Base-by-base conservation (phyloP, 2,888 invertebrate genomes). In the Tiliacea aurago region DNA sequence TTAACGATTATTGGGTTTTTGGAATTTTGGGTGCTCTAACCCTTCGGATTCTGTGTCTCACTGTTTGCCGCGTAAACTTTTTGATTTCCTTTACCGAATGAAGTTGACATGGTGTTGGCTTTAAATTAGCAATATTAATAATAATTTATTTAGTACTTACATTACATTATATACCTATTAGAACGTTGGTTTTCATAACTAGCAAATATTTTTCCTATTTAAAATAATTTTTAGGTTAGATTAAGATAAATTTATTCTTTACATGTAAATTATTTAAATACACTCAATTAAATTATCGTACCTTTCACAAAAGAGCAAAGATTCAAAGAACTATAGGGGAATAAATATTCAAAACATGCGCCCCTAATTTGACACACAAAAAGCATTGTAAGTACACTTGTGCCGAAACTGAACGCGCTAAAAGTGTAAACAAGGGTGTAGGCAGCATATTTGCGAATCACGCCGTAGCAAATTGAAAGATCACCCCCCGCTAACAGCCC, bases 381-480 rank as follows among this genome's bases (percentile, higher is more conserved):
- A 80, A 79, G 82, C 84, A 73, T 80, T 77, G 81, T 74, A 58
- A 55, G 49, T 81, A 86, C 90, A 90, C 89, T 90, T 90, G 88
- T 79, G 86, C 81, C 81, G 85, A 89, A 80, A 88, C 79, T 84
- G 78, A 73, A 77, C 70, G 81, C 81, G 78, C 86, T 87, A 85
- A 87, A 90, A 89, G 90, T 88, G 92, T 90, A 95, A 94, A 95
- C 92, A 94, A 92, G 92, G 92, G 92, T 84, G 83, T 75, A 81
- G 76, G 55, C 65, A 70, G 80, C 86, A 86, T 92, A 91, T 94
- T 94, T 93, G 93, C 93, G 91, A 94, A 94, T 95, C 94, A 93
- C 92, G 89, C 94, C 93, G 90, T 84, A 93, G 93, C 94, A 95
- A 95, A 95, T 95, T 95, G 93, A 92, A 90, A 92, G 90, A 90